These are phyloP conservation scores for Xenus cinereus DNA, from an alignment of 2,113 vertebrate genomes.

Conservation along the genomic window DNA sequence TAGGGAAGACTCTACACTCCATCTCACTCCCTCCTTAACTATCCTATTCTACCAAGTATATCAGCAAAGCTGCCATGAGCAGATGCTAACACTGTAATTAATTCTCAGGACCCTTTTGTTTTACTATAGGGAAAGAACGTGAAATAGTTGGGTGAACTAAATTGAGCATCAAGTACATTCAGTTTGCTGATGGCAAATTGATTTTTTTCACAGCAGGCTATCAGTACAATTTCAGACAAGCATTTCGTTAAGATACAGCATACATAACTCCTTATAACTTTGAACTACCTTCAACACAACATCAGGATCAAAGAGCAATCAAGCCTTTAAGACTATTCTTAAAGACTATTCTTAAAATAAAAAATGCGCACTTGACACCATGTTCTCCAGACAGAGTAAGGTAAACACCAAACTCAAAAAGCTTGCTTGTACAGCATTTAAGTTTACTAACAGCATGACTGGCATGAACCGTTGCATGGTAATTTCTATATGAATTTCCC, in stretches of 20 bases:
- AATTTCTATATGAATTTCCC: background rate
- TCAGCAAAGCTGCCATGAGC: constrained; percentile 38
- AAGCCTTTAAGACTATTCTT: constrained; percentile 14
- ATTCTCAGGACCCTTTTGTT: constrained; percentile 60
- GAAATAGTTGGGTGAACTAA: constrained; percentile 54
- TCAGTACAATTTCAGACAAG: constrained; percentile 51
- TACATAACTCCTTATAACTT: constrained; percentile 51
- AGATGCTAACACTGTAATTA: constrained; percentile 65
- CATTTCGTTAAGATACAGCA: constrained; percentile 46
- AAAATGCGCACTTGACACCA: background rate
- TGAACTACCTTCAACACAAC: constrained; percentile 54
- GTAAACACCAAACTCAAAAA: background rate
- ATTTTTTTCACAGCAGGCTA: constrained; percentile 63
- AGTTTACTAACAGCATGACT: background rate
- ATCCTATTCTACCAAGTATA: background rate
- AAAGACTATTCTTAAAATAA: constrained; percentile 21
- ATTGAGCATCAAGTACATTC: constrained; percentile 45
- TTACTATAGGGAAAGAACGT: constrained; percentile 30
- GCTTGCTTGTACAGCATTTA: background rate
- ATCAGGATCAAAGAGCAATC: constrained; percentile 26
- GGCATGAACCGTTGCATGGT: background rate
- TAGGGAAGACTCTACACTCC: background rate
- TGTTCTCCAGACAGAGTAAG: constrained; percentile 5
- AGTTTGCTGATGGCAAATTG: constrained; percentile 56
- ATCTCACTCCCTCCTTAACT: background rate